These are phyloP conservation scores for Tridacna gigas DNA, from an alignment of 2,888 invertebrate genomes.

Conservation along the genomic window DNA sequence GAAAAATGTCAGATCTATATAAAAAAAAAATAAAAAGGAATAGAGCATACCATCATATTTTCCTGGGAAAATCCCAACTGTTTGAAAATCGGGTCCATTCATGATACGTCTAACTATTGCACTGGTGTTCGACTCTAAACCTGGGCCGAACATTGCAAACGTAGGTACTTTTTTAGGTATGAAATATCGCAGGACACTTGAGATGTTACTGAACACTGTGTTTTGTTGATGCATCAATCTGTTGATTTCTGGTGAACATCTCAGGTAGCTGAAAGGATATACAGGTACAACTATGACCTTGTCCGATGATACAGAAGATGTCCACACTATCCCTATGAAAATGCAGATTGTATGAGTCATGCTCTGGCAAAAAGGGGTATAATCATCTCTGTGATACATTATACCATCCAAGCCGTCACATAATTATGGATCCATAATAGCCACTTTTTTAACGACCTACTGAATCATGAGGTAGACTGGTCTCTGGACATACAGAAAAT, in stretches of 20 bases:
- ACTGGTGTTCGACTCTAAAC: conserved; percentile 77
- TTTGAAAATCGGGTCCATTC: conserved; percentile 69
- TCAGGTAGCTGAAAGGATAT: conserved; percentile 73
- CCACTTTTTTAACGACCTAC: too few species aligned
- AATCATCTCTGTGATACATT: too few species aligned
- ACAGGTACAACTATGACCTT: neutral
- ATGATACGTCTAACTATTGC: conserved; percentile 74
- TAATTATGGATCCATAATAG: too few species aligned
- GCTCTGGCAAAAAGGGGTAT: too few species aligned
- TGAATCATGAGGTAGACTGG: too few species aligned
- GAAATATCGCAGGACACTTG: conserved; percentile 73
- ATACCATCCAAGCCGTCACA: too few species aligned
- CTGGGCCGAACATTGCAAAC: conserved; percentile 81
- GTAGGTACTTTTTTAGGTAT: conserved; percentile 78
- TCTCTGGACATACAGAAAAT: too few species aligned
- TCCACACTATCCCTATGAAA: too few species aligned
- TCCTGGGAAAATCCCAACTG: conserved; percentile 77
- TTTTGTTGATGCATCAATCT: conserved; percentile 68
- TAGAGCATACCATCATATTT: conserved; percentile 76
- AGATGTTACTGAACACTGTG: conserved; percentile 75
- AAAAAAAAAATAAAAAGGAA: too few species aligned
- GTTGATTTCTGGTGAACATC: conserved; percentile 77
- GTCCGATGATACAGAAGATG: too few species aligned
- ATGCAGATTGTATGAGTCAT: too few species aligned
- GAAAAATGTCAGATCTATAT: too few species aligned